Conservation (phyloP, 1,140 invertebrate species). For the Rhopalosiphum padi region DNA sequence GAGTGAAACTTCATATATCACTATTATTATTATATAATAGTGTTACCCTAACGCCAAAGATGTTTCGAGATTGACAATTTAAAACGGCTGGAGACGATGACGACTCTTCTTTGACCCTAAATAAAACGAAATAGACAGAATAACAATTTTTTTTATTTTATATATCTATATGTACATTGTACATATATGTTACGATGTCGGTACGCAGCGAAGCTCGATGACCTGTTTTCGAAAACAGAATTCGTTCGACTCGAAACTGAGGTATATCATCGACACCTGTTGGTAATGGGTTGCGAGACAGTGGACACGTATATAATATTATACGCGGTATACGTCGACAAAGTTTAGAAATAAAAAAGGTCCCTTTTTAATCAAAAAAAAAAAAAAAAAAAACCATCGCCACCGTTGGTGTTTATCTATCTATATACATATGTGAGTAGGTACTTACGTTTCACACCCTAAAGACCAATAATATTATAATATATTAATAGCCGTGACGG, state of each 20-base stretch:
- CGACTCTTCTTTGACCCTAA: not conserved
- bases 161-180: too few relatives aligned
- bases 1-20: not conserved
- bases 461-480: not conserved
- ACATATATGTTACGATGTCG: too few relatives aligned
- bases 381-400: too few relatives aligned
- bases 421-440: not conserved
- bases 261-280: not conserved
- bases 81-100: not conserved
- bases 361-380: not conserved
- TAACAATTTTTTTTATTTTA: too few relatives aligned
- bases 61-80: not conserved
- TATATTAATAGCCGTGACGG: not conserved
- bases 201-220: not conserved
- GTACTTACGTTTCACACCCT: not conserved
- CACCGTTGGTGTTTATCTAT: not conserved
- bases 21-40: not conserved
- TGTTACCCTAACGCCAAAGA: not conserved
- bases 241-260: not conserved
- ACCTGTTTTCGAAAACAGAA: not conserved
- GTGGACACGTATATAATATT: not conserved
- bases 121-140: not conserved
- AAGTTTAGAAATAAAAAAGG: not conserved
- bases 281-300: not conserved
- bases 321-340: not conserved